Conservation (phyloP, 2,113 vertebrate species). For the Lophura nycthemera region DNA sequence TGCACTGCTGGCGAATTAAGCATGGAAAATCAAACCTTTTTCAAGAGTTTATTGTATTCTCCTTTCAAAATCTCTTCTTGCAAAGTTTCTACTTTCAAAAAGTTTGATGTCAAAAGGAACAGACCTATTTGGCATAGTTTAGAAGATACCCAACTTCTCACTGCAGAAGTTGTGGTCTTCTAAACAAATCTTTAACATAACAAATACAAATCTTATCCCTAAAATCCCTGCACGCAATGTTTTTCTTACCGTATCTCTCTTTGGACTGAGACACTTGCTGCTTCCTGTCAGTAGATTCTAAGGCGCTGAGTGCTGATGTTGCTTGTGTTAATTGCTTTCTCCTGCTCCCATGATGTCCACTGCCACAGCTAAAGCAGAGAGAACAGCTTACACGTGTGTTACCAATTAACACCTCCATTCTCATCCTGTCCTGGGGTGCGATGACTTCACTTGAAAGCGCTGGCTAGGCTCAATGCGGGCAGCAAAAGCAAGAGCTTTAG, state of each 20-base stretch:
- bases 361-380: not conserved
- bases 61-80: not conserved
- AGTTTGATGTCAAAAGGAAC: not conserved
- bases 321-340: not conserved
- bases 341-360: not conserved
- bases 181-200: not conserved
- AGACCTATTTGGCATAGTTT: not conserved
- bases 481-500: too few relatives aligned
- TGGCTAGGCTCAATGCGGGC: not conserved
- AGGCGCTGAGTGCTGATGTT: not conserved
- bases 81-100: not conserved
- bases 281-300: not conserved
- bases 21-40: accelerated
- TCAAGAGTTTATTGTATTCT: not conserved
- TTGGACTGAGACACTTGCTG: not conserved
- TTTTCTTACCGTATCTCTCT: not conserved
- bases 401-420: not conserved
- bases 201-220: not conserved
- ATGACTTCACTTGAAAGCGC: not conserved
- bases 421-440: not conserved
- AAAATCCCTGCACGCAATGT: not conserved
- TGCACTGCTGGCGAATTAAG: not conserved
- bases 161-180: not conserved
- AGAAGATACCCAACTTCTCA: not conserved
- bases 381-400: not conserved